phyloP scores from a whole-genome alignment of 2,888 invertebrate species.

The Phyllotreta striolata region DNA sequence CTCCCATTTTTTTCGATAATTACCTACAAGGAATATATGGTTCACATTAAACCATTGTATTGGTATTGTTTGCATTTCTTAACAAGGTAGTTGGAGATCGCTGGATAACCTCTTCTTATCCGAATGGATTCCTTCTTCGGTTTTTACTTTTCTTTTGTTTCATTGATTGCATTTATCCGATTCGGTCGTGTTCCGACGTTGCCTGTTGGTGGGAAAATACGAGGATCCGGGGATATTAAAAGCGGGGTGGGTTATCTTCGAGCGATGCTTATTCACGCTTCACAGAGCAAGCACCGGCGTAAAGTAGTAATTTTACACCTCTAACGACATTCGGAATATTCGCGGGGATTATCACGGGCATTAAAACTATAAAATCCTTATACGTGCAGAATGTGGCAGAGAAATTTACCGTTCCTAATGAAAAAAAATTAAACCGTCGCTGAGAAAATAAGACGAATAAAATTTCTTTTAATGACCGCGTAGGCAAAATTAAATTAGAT shows the following conservation, averaged over 20 bases:
- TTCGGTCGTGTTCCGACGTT: neutral
- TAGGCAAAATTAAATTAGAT: slow-evolving; percentile 17
- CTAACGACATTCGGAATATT: no score
- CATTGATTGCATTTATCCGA: neutral
- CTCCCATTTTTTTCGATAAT: slow-evolving; percentile 41
- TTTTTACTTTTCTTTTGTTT: slow-evolving; percentile 6
- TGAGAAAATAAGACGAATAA: slow-evolving; percentile 2
- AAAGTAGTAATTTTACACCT: no score
- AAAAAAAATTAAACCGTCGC: slow-evolving; percentile 2
- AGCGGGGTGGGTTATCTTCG: no score
- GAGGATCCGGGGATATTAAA: no score
- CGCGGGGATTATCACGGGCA: no score
- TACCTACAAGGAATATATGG: slow-evolving; percentile 41
- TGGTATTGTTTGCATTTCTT: slow-evolving; percentile 43
- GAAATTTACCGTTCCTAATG: slow-evolving; percentile 8
- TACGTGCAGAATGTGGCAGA: neutral
- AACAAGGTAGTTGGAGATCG: slow-evolving; percentile 41
- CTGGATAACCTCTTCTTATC: slow-evolving; percentile 36
- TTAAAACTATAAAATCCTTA: slow-evolving; percentile 4
- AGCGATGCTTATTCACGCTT: no score
- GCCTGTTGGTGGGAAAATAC: neutral
- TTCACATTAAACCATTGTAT: slow-evolving; percentile 41
- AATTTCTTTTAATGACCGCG: slow-evolving; percentile 5
- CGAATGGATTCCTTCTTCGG: slow-evolving; percentile 36
- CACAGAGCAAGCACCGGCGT: no score